phyloP scores from a whole-genome alignment of 35 echinoderm and acorn worm genomes.

The Heliocidaris erythrogramma region DNA sequence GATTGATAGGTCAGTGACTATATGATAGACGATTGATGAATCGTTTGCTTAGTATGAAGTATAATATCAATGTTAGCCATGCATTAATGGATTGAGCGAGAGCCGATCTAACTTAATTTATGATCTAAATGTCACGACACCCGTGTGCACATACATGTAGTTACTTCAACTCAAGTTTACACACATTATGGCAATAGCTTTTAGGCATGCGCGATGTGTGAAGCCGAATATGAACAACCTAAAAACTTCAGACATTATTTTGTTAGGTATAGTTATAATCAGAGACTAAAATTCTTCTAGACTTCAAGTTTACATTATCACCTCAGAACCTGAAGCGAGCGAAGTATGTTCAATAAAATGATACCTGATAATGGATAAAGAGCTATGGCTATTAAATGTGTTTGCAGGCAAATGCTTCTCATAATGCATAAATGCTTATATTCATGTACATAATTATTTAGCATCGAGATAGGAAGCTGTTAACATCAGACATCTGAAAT shows the following conservation, averaged over 20 bases:
- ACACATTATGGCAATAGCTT: background rate
- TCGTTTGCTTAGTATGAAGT: background rate
- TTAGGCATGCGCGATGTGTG: background rate
- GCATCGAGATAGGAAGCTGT: too few relatives aligned
- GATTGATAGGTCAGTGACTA: background rate
- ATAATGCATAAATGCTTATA: too few relatives aligned
- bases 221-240: background rate
- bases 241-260: background rate
- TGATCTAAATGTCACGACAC: background rate
- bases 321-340: too few relatives aligned
- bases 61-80: slow-evolving; percentile 5
- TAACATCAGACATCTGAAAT: too few relatives aligned
- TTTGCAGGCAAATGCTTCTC: too few relatives aligned
- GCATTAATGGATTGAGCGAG: background rate
- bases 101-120: slow-evolving; percentile 11
- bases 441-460: too few relatives aligned
- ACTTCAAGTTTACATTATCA: background rate
- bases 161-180: background rate
- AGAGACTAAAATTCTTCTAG: background rate
- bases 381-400: too few relatives aligned
- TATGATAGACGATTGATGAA: background rate
- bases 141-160: background rate
- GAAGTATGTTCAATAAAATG: too few relatives aligned
- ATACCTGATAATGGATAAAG: too few relatives aligned
- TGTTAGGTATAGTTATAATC: background rate